A percentile compares a stretch with the other conserved stretches of the same genome.
Evolutionary conservation across 2,113 vertebrate genomes (phyloP).

Genomic region (Stictonetta naevosa): DNA sequence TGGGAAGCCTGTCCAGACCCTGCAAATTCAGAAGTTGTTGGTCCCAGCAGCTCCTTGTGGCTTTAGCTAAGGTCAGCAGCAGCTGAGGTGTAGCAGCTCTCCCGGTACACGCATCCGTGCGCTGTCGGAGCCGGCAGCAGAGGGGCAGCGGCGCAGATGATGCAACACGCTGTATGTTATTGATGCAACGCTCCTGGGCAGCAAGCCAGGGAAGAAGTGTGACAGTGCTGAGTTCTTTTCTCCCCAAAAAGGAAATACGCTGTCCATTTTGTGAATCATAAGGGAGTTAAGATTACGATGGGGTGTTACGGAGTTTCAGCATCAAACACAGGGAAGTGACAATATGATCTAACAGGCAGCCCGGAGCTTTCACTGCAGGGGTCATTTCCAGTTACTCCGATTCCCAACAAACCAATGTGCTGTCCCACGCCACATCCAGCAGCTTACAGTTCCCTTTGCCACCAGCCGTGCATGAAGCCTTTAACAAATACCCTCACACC

Average conservation of each 20-base stretch:
- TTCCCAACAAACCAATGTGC: not conserved
- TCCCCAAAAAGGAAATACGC: not conserved
- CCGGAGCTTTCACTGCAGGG: not conserved
- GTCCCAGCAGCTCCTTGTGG: not conserved
- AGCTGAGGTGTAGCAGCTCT: rapidly evolving
- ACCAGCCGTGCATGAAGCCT: rapidly evolving
- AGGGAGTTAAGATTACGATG: not conserved
- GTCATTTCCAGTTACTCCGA: not conserved
- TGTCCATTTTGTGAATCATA: not conserved
- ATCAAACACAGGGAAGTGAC: not conserved
- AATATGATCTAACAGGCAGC: rapidly evolving
- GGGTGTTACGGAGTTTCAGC: not conserved
- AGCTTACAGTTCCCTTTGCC: rapidly evolving
- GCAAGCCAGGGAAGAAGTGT: not conserved
- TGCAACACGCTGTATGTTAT: not conserved
- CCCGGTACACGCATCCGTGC: not conserved
- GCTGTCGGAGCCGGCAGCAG: rapidly evolving
- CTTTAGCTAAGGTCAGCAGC: not conserved
- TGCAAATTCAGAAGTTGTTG: not conserved
- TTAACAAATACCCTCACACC: rapidly evolving
- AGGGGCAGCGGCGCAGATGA: not conserved
- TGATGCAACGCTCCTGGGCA: not conserved
- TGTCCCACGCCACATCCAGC: rapidly evolving
- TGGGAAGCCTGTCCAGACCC: not conserved
- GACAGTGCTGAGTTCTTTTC: not conserved